phyloP scores from a whole-genome alignment of 2,888 invertebrate species.

The Cyclophora albipunctata region DNA sequence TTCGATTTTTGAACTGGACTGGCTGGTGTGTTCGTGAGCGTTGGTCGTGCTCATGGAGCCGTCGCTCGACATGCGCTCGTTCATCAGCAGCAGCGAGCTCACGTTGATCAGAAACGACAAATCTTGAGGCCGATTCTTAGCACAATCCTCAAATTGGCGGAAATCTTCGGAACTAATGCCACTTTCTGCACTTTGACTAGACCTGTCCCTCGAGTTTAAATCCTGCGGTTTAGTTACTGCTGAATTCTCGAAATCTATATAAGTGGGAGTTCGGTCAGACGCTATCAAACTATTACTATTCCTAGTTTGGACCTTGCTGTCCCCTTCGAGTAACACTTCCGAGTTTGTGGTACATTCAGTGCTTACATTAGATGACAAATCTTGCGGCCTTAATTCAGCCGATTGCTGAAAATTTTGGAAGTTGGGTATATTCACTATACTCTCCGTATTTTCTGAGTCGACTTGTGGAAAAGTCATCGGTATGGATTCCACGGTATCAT shows the following conservation, averaged over 20 bases:
- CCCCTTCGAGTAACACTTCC: conserved; percentile 39
- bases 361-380: conserved; percentile 32
- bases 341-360: conserved; percentile 28
- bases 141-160: conserved; percentile 46
- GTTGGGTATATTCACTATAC: conserved; percentile 31
- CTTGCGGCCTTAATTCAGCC: conserved; percentile 49
- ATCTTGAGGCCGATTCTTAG: conserved; percentile 49
- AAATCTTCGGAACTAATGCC: conserved; percentile 51
- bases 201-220: conserved; percentile 32
- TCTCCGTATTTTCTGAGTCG: conserved; percentile 24
- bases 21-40: conserved; percentile 31
- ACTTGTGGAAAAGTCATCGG: conserved; percentile 36
- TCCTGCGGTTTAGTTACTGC: conserved; percentile 49
- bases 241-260: conserved; percentile 52
- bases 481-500: conserved; percentile 29
- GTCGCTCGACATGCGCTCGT: conserved; percentile 47
- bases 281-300: conserved; percentile 31
- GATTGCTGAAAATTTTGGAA: conserved; percentile 48
- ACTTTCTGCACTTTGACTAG: conserved; percentile 45
- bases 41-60: conserved; percentile 24
- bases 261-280: conserved; percentile 39
- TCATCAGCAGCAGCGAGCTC: conserved; percentile 43
- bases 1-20: conserved; percentile 26
- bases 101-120: conserved; percentile 48
- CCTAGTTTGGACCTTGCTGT: conserved; percentile 34